These are phyloP conservation scores for Lophochroa leadbeateri DNA, from an alignment of 2,113 vertebrate genomes.

Conservation along the genomic window DNA sequence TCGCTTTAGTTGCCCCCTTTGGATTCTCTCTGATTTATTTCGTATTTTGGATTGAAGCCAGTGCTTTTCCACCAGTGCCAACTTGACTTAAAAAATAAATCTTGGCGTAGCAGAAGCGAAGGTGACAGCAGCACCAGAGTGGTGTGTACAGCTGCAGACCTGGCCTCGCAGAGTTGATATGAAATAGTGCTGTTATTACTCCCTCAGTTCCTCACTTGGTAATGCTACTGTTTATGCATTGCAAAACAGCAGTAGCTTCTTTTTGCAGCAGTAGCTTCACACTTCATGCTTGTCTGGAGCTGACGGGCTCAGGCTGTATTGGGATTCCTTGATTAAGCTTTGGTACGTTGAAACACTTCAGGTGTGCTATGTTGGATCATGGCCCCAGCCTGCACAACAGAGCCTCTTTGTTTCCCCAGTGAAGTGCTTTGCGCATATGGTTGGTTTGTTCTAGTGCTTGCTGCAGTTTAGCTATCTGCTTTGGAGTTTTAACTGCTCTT, in stretches of 20 bases:
- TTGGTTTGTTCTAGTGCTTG: neutral
- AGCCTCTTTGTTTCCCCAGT: neutral
- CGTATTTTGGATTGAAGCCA: neutral
- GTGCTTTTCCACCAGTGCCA: neutral
- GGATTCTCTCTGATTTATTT: slow-evolving; percentile 15
- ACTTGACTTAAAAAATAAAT: neutral
- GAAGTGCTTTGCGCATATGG: neutral
- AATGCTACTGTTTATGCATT: slow-evolving; percentile 25
- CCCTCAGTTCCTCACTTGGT: neutral
- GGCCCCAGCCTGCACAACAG: neutral
- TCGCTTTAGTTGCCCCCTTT: neutral
- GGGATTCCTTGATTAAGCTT: neutral
- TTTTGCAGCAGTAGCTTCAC: slow-evolving; percentile 11
- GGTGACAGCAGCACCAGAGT: neutral
- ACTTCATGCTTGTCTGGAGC: slow-evolving; percentile 10
- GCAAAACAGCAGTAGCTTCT: neutral
- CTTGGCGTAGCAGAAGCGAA: neutral
- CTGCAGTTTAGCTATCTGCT: slow-evolving; percentile 36
- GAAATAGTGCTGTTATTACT: neutral
- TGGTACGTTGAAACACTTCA: neutral
- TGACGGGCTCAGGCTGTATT: neutral
- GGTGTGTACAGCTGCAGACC: neutral
- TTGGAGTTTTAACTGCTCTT: slow-evolving; percentile 34
- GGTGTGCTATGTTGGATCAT: neutral
- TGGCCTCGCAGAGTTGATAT: neutral